phyloP scores from a whole-genome alignment of 2,888 invertebrate species.

The Lasiommata megera region DNA sequence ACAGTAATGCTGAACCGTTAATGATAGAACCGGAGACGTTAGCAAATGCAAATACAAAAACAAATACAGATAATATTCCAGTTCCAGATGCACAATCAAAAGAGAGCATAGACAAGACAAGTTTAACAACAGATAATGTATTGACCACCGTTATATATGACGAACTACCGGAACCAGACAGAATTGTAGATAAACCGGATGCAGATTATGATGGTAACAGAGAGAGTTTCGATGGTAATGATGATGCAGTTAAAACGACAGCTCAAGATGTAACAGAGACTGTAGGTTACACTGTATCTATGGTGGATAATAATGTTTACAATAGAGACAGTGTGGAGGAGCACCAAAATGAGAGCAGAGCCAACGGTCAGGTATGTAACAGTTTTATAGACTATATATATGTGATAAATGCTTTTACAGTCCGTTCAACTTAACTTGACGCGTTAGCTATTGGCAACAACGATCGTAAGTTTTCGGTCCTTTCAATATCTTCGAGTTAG shows the following conservation, averaged over 20 bases:
- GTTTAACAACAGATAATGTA: conserved; percentile 9
- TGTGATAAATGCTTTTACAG: no score
- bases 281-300: conserved; percentile 28
- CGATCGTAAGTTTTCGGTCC: no score
- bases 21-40: conserved; percentile 17
- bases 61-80: conserved; percentile 14
- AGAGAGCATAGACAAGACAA: conserved; percentile 11
- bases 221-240: conserved; percentile 1
- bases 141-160: conserved; percentile 8
- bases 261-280: conserved; percentile 19
- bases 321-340: conserved; percentile 38
- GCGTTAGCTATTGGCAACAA: no score
- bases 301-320: conserved; percentile 48
- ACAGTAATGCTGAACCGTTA: conserved; percentile 1
- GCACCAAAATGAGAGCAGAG: conserved; percentile 37
- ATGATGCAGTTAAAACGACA: conserved; percentile 17
- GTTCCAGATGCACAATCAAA: neutral
- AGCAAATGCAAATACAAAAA: conserved; percentile 1
- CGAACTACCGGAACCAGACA: neutral
- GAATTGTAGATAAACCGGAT: neutral
- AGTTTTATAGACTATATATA: conserved; percentile 6
- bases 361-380: conserved; percentile 33
- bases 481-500: no score
- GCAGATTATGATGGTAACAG: conserved; percentile 5
- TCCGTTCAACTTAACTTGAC: no score